Conservation (phyloP, 2,113 vertebrate genomes). For the Triplophysa rosa region DNA sequence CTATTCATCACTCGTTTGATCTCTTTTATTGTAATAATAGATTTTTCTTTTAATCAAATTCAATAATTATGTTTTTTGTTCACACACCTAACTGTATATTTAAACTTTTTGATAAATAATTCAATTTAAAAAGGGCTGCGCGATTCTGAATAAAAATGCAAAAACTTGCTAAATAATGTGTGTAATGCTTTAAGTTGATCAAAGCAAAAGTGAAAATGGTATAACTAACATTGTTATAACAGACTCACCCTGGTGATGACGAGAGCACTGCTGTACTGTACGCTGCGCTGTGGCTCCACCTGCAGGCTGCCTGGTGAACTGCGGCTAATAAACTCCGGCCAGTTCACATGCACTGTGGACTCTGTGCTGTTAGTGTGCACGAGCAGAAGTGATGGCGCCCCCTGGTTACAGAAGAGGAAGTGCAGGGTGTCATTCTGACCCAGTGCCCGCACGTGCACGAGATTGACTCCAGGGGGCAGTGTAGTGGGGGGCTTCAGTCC, state of each 20-base stretch:
- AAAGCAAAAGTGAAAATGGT: no score
- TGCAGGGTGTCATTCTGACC: slow-evolving; percentile 83
- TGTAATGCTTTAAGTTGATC: neutral
- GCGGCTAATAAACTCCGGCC: slow-evolving; percentile 72
- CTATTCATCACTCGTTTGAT: neutral
- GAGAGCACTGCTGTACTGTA: slow-evolving; percentile 75
- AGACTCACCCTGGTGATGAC: slow-evolving; percentile 80
- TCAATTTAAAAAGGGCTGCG: no score
- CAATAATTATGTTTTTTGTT: no score
- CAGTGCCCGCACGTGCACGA: slow-evolving; percentile 81
- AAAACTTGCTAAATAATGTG: no score
- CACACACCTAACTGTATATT: no score
- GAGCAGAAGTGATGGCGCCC: slow-evolving; percentile 80
- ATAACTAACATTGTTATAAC: neutral
- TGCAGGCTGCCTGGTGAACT: slow-evolving; percentile 67
- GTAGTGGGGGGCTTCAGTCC: slow-evolving; percentile 23
- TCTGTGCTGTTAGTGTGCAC: slow-evolving; percentile 73
- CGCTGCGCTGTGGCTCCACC: slow-evolving; percentile 77
- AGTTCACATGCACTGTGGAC: slow-evolving; percentile 79
- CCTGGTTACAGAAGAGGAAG: slow-evolving; percentile 82
- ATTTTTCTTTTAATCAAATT: no score
- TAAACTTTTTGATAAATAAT: no score
- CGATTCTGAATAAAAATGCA: no score
- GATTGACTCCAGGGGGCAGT: slow-evolving; percentile 58
- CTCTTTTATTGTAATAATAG: no score